These are phyloP conservation scores for Zosterops pallidus DNA, from an alignment of 2,113 vertebrate genomes.

Conservation along the genomic window DNA sequence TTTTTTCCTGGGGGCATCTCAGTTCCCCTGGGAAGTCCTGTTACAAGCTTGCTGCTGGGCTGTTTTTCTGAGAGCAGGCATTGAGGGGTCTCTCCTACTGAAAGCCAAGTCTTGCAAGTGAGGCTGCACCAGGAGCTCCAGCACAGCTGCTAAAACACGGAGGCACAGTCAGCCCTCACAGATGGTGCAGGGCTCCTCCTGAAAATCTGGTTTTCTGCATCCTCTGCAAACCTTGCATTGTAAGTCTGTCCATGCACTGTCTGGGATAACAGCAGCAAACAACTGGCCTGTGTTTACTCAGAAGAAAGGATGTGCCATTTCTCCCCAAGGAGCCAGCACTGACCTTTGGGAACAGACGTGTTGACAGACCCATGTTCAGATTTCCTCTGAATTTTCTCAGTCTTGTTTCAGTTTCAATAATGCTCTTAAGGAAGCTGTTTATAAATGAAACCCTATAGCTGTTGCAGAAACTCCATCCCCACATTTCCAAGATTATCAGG, in stretches of 20 bases:
- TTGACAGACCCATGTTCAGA: background rate
- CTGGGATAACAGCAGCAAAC: background rate
- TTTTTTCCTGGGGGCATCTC: background rate
- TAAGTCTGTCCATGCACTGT: background rate
- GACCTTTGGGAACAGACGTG: slow-evolving; percentile 14
- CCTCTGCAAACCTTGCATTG: background rate
- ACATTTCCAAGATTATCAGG: background rate
- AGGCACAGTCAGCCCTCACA: background rate
- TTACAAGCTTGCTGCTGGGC: background rate
- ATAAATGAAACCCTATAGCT: background rate
- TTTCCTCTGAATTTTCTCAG: slow-evolving; percentile 57
- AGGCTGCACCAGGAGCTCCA: background rate
- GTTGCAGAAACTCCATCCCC: background rate
- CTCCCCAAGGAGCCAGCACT: background rate
- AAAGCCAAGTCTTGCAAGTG: accelerated
- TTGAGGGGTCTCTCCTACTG: background rate
- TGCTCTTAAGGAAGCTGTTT: background rate
- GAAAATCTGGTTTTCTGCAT: background rate
- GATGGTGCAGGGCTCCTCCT: accelerated
- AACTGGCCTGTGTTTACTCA: background rate
- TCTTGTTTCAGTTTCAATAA: slow-evolving; percentile 24
- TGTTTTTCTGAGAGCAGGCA: background rate
- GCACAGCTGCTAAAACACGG: background rate
- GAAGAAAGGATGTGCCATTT: slow-evolving; percentile 11
- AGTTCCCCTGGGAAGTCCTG: background rate